Conservation (phyloP, 2,797 vertebrate species). For the Sibirionetta formosa region DNA sequence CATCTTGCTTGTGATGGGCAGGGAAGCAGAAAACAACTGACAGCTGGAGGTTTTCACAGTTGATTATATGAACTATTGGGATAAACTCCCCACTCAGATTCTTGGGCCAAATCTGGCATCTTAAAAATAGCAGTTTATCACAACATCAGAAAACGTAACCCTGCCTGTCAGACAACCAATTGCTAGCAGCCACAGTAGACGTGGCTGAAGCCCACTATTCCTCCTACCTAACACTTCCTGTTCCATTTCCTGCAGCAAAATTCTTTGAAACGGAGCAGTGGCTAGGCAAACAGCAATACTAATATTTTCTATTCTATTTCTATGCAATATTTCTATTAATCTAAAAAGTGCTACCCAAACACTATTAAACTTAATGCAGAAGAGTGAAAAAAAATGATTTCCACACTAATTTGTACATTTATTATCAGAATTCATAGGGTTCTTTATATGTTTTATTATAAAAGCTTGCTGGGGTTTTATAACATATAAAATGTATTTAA, state of each 20-base stretch:
- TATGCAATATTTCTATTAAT: background rate
- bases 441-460: background rate
- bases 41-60: slow-evolving; percentile 28
- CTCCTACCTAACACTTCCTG: background rate
- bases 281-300: background rate
- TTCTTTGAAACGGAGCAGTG: background rate
- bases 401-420: background rate
- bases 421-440: background rate
- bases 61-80: background rate
- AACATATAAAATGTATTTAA: slow-evolving; percentile 39
- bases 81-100: background rate
- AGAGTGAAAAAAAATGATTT: background rate
- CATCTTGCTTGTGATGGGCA: slow-evolving; percentile 29
- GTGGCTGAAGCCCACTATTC: background rate
- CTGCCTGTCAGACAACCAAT: background rate
- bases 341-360: background rate
- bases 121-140: background rate
- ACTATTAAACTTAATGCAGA: background rate
- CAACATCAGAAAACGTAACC: background rate
- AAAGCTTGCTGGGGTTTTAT: background rate
- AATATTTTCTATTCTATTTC: too few relatives aligned
- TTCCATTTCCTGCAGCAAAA: background rate
- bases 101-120: background rate
- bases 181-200: background rate
- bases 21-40: slow-evolving; percentile 24